phyloP scores from a whole-genome alignment of 2,113 vertebrate genomes.

The Microtus montanus region DNA sequence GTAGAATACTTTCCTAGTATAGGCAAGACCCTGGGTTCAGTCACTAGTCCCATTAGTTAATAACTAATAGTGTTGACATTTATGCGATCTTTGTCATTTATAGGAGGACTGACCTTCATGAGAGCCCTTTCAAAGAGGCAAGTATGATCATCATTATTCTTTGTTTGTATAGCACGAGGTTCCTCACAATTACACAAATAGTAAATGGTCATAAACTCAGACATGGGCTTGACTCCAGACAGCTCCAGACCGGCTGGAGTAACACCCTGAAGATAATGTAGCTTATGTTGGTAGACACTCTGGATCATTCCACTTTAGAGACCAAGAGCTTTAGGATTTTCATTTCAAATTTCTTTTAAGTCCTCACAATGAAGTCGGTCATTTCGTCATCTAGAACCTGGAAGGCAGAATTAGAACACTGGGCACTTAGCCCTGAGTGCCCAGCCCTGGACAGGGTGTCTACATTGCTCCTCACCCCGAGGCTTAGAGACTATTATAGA shows the following conservation, averaged over 20 bases:
- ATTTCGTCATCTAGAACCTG: neutral
- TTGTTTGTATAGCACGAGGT: neutral
- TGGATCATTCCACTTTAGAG: neutral
- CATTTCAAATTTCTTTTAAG: neutral
- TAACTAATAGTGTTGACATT: constrained; percentile 20
- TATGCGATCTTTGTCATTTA: neutral
- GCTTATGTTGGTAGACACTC: neutral
- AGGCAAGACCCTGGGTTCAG: neutral
- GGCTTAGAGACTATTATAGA: neutral
- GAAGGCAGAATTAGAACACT: neutral
- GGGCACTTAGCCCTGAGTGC: neutral
- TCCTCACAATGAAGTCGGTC: neutral
- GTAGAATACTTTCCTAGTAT: neutral
- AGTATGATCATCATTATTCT: neutral
- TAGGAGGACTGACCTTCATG: neutral
- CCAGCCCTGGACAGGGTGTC: neutral
- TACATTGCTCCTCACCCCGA: neutral
- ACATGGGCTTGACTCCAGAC: neutral
- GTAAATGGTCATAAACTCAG: neutral
- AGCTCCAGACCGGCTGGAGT: neutral
- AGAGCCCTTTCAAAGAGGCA: neutral
- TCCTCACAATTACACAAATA: neutral
- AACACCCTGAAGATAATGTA: neutral
- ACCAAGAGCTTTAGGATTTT: neutral
- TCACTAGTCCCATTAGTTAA: neutral